Evolutionary conservation across 2,113 vertebrate species (phyloP), one percentile per base, ranked within the genome.

Genomic region (Picathartes gymnocephalus): DNA sequence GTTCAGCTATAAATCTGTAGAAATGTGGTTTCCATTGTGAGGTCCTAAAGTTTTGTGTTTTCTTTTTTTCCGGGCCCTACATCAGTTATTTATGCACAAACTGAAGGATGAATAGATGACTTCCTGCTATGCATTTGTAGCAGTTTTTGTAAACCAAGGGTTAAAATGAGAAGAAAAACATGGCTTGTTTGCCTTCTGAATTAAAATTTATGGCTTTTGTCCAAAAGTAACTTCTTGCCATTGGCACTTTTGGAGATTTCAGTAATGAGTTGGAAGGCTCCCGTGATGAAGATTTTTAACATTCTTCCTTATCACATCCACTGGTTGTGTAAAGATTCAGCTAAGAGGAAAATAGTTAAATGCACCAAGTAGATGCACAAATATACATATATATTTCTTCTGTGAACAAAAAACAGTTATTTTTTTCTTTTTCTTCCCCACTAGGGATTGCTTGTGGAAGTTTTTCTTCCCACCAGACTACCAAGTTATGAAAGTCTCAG

Each of bases 381-480:
- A 47, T 60, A 24, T 3, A 8, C 7, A 4, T 35, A 16, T 27
- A 1, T 42, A 9, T 88, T 57, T 33, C 16, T 82, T 74, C 45
- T 64, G 22, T 66, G 25, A 86, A 45, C 72, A 42, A 76, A 69
- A 87, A 58, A 0, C 42, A 28, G 8, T 25, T 65, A 2, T 61
- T 78, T 40, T 42, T 57, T 65, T 21, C 6, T 48, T 33, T 3
- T 35, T 61, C 4, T 10, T 28, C 10, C 10, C 5, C 13, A 4
- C 33, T 94, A 99, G 99, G 98, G 99, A 99, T 92, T 99, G 98
- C 94, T 97, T 99, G 73, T 99, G 99, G 99, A 99, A 99, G 94
- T 99, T 99, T 92, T 99, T 99, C 96, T 98, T 99, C 78, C 99
- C 99, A 28, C 99, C 99, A 70, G 99, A 99, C 97, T 99, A 98